Conservation (phyloP, 2,888 invertebrate genomes). For the Sialis fuliginosa region DNA sequence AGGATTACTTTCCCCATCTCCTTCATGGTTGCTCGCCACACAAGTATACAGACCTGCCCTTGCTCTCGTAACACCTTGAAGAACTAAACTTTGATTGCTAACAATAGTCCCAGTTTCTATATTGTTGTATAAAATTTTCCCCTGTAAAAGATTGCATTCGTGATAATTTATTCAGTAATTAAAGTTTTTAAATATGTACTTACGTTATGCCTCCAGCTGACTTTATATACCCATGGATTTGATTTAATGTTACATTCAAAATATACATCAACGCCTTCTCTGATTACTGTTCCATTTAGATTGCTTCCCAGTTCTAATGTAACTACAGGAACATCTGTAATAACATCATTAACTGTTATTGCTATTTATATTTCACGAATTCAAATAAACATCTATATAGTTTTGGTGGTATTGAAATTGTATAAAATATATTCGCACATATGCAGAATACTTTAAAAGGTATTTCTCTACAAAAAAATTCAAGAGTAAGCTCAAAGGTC, state of each 20-base stretch:
- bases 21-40: constrained; percentile 73
- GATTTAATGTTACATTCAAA: constrained; percentile 82
- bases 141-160: constrained; percentile 31
- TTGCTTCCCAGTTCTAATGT: constrained; percentile 68
- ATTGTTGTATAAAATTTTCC: constrained; percentile 61
- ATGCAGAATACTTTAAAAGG: too few relatives aligned
- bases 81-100: constrained; percentile 77
- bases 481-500: too few relatives aligned
- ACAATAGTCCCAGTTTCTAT: constrained; percentile 64
- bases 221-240: constrained; percentile 67
- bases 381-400: too few relatives aligned
- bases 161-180: not conserved
- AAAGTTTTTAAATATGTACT: constrained; percentile 20
- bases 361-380: not conserved
- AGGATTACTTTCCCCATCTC: constrained; percentile 73
- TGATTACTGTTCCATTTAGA: constrained; percentile 58
- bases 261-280: constrained; percentile 78
- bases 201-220: constrained; percentile 62
- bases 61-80: constrained; percentile 63
- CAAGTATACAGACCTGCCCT: constrained; percentile 74
- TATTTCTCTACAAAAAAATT: too few relatives aligned
- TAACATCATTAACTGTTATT: constrained; percentile 8
- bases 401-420: too few relatives aligned
- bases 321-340: constrained; percentile 68
- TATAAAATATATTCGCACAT: too few relatives aligned